Conservation (phyloP, 2,113 vertebrate species). For the Aphyosemion australe region DNA sequence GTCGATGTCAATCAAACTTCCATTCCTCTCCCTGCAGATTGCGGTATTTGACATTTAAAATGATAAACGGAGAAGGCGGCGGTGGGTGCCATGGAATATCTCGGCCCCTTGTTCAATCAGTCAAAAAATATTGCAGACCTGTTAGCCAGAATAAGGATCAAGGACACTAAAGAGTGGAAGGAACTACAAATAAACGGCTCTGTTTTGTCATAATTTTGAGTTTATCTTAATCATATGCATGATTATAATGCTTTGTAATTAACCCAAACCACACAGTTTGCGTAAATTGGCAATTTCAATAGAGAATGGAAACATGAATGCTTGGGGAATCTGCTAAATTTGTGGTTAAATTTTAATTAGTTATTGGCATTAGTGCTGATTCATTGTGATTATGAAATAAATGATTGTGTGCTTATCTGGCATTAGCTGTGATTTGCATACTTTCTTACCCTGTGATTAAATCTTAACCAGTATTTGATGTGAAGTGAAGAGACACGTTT, state of each 20-base stretch:
- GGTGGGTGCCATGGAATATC: constrained; percentile 32
- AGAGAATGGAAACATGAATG: neutral
- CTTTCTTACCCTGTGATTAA: neutral
- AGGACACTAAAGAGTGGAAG: neutral
- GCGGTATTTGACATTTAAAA: constrained; percentile 37
- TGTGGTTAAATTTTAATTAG: constrained; percentile 4
- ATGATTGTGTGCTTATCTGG: neutral
- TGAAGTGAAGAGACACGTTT: neutral
- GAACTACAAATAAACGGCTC: neutral
- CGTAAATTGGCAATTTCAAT: constrained; percentile 5
- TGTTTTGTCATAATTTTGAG: constrained; percentile 1
- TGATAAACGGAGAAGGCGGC: constrained; percentile 49
- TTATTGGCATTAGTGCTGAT: neutral
- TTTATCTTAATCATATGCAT: constrained; percentile 1
- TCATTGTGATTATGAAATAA: neutral
- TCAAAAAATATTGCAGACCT: constrained; percentile 50
- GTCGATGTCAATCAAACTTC: constrained; percentile 68
- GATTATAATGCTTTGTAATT: constrained; percentile 13
- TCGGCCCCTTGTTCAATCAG: constrained; percentile 39
- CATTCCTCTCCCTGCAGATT: constrained; percentile 37
- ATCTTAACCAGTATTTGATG: neutral
- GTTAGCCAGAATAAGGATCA: constrained; percentile 48
- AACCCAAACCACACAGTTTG: neutral
- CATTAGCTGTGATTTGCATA: neutral
- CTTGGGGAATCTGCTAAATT: constrained; percentile 1